A percentile compares a stretch with the other conserved stretches of the same genome.
These are phyloP conservation scores for Nematopogon swammerdamellus DNA, from an alignment of 2,888 invertebrate species.

Conservation along the genomic window DNA sequence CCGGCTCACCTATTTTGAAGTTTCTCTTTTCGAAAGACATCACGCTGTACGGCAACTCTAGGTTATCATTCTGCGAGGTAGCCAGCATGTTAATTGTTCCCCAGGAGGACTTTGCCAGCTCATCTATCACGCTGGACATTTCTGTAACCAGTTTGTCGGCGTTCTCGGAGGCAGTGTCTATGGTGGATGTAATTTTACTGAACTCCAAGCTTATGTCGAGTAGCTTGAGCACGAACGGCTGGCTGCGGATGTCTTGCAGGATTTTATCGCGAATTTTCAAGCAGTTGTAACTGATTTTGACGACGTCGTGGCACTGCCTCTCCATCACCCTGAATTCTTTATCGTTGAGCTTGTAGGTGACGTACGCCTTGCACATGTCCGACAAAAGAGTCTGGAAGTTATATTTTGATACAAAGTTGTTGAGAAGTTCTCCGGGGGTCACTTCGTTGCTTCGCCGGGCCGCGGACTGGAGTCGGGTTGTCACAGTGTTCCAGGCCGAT, in stretches of 20 bases:
- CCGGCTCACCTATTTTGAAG: slow-evolving; percentile 44
- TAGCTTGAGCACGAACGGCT: slow-evolving; percentile 38
- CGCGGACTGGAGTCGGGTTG: slow-evolving; percentile 41
- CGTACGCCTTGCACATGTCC: slow-evolving; percentile 39
- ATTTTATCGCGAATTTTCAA: slow-evolving; percentile 51
- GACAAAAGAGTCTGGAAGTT: slow-evolving; percentile 39
- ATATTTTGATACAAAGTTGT: slow-evolving; percentile 34
- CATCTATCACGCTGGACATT: slow-evolving; percentile 26
- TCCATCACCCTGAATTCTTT: slow-evolving; percentile 37
- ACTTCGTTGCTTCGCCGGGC: slow-evolving; percentile 41
- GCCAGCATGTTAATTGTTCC: slow-evolving; percentile 35
- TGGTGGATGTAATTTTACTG: slow-evolving; percentile 36
- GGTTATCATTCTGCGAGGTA: slow-evolving; percentile 29
- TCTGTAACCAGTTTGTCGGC: slow-evolving; percentile 29
- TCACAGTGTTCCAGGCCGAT: slow-evolving; percentile 39
- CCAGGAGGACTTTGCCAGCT: slow-evolving; percentile 38
- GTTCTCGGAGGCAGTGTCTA: slow-evolving; percentile 32
- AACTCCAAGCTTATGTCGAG: slow-evolving; percentile 42
- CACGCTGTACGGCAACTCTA: slow-evolving; percentile 41
- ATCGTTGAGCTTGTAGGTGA: slow-evolving; percentile 35
- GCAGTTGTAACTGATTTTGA: slow-evolving; percentile 54
- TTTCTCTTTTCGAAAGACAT: slow-evolving; percentile 44
- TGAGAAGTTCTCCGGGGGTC: slow-evolving; percentile 28
- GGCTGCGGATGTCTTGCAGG: slow-evolving; percentile 37
- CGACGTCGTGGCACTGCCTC: slow-evolving; percentile 48